Base-by-base conservation (phyloP, 2,888 invertebrate species). In the Pocota personata region DNA sequence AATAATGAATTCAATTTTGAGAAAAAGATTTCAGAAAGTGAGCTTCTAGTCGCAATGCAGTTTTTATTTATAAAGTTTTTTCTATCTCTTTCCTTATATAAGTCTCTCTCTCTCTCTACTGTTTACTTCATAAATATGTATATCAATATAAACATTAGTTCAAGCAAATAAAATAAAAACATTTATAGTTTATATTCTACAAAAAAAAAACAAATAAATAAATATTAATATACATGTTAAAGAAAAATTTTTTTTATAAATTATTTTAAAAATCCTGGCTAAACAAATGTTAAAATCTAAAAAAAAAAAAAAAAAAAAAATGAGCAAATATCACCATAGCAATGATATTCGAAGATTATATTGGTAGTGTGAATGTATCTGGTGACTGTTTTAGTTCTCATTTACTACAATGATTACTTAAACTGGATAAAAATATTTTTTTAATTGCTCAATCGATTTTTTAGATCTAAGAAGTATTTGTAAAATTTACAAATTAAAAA, bases 141-240 rank as follows among this genome's bases (percentile, higher is more conserved):
- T 14, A 52, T 52, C 52, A 52, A 52, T 52, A 52, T 52, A 14
- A 24, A 52, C 27, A 52, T 52, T 24, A 24, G 52, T 52, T 52
- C 52, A 24, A 27, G 12, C 0, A 52, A 52, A 27, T 27, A n/a
- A 52, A 24, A n/a, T 14, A 52, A 27, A 14, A 14, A 52, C 52
- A 52, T 52, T 30, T 27, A 52, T 52, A 24, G 52, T 24, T 46
- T 46, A 16, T 19, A 46, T 46, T 46, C 19, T 46, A 24, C 52
- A 52, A 52, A 52, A 21, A 12, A 52, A 24, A 52, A 10, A 27
- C 6, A 21, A 10, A 52, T 52, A 52, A 24, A 52, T 7, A 24
- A n/a, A 52, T n/a, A 52, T 12, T 52, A 52, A n/a, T 24, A 10
- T 4, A 27, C 10, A 52, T 27, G 27, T 30, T 24, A 52, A 30